Evolutionary conservation across 2,797 vertebrate genomes (phyloP).

Genomic region (Anisognathus igniventris): DNA sequence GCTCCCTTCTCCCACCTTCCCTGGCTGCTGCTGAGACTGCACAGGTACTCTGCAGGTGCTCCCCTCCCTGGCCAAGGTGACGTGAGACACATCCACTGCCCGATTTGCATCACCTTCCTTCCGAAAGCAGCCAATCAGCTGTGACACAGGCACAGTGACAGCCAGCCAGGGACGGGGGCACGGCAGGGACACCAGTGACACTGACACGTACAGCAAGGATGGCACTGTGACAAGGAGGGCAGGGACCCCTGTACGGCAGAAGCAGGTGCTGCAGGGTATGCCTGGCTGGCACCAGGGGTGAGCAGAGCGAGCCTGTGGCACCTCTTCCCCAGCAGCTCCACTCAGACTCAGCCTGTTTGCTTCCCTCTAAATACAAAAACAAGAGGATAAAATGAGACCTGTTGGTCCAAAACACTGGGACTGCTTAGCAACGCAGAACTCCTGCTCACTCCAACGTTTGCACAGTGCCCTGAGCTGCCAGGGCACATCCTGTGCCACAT

Average conservation of each 20-base stretch:
- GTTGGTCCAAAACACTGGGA: neutral
- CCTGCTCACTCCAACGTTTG: neutral
- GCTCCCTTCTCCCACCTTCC: neutral
- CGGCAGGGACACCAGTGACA: neutral
- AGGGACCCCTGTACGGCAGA: neutral
- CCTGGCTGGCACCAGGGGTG: neutral
- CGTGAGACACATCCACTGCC: fast-evolving
- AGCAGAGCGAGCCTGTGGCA: neutral
- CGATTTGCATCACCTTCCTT: neutral
- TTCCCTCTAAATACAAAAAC: neutral
- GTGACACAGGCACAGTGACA: neutral
- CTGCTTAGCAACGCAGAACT: neutral
- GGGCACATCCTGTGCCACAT: neutral
- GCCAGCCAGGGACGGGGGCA: fast-evolving
- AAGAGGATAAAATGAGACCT: neutral
- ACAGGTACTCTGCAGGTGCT: neutral
- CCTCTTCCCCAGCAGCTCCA: fast-evolving
- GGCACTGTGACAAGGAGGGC: neutral
- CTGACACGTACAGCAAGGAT: neutral
- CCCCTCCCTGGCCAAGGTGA: neutral
- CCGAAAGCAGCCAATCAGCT: neutral
- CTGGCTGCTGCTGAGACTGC: neutral
- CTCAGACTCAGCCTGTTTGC: neutral
- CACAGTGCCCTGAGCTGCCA: neutral
- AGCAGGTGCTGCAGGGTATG: fast-evolving